Conservation (phyloP, 1,140 invertebrate species). For the Danaus plexippus region DNA sequence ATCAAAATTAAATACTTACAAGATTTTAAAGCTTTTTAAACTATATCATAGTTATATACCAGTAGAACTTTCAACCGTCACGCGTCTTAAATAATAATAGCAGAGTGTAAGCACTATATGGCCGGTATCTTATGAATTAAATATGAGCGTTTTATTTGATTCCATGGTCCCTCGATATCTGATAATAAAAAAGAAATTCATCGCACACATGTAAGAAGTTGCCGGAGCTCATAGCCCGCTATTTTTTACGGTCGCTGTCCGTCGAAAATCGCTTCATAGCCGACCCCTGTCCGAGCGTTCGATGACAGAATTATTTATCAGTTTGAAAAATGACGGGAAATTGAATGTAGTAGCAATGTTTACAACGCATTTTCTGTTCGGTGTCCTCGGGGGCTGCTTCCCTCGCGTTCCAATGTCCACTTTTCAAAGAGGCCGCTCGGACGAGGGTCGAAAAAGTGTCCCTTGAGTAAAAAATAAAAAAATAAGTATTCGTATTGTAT, state of each 20-base stretch:
- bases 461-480: conserved; percentile 70
- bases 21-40: too few species aligned
- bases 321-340: conserved; percentile 74
- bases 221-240: conserved; percentile 53
- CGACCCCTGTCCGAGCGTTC: conserved; percentile 69
- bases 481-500: conserved; percentile 69
- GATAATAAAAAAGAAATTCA: conserved; percentile 73
- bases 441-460: conserved; percentile 72
- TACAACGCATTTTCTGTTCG: conserved; percentile 72
- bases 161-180: conserved; percentile 70
- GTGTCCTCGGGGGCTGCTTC: conserved; percentile 67
- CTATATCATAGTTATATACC: conserved; percentile 15
- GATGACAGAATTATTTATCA: conserved; percentile 74
- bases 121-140: conserved; percentile 71
- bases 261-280: conserved; percentile 70
- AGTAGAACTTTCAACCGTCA: conserved; percentile 48
- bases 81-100: conserved; percentile 68
- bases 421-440: conserved; percentile 72
- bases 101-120: conserved; percentile 61
- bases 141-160: conserved; percentile 72
- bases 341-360: conserved; percentile 74
- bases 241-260: conserved; percentile 63
- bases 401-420: conserved; percentile 71
- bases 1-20: too few species aligned
- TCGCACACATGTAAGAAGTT: conserved; percentile 56